Evolutionary conservation across 2,797 vertebrate species (phyloP).

Genomic region (Enoplosus armatus): DNA sequence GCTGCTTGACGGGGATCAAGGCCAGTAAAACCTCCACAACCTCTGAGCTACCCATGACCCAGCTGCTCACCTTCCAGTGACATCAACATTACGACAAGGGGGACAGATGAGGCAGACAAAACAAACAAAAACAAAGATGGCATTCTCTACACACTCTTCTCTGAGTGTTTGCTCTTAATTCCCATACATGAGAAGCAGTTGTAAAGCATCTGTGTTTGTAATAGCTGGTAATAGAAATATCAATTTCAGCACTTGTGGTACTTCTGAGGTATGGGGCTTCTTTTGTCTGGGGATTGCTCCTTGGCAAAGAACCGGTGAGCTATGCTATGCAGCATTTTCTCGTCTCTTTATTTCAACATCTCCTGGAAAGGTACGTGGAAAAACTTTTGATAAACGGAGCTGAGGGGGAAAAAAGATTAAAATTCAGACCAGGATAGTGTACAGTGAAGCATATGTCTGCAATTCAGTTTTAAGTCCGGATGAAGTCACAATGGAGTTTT

Average conservation of each 20-base stretch:
- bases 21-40: conserved; percentile 61
- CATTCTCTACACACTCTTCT: conserved; percentile 25
- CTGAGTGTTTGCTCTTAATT: conserved; percentile 46
- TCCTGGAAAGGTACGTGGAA: conserved; percentile 74
- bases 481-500: conserved; percentile 78
- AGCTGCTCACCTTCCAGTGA: conserved; percentile 62
- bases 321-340: conserved; percentile 61
- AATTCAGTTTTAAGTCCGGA: conserved; percentile 75
- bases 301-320: conserved; percentile 51
- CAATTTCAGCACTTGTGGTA: conserved; percentile 54
- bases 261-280: conserved; percentile 44
- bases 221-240: conserved; percentile 65
- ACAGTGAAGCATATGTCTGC: conserved; percentile 79
- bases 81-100: conserved; percentile 32
- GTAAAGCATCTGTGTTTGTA: conserved; percentile 51
- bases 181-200: conserved; percentile 64
- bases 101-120: conserved; percentile 21
- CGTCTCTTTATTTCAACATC: conserved; percentile 69
- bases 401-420: conserved; percentile 28
- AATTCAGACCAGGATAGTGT: conserved; percentile 64
- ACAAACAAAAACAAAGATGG: conserved; percentile 57
- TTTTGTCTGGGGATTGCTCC: conserved; percentile 61
- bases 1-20: conserved; percentile 69
- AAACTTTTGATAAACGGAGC: conserved; percentile 72
- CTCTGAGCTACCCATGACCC: conserved; percentile 55